These are phyloP conservation scores for Enoplosus armatus DNA, from an alignment of 2,797 vertebrate species.

Conservation along the genomic window DNA sequence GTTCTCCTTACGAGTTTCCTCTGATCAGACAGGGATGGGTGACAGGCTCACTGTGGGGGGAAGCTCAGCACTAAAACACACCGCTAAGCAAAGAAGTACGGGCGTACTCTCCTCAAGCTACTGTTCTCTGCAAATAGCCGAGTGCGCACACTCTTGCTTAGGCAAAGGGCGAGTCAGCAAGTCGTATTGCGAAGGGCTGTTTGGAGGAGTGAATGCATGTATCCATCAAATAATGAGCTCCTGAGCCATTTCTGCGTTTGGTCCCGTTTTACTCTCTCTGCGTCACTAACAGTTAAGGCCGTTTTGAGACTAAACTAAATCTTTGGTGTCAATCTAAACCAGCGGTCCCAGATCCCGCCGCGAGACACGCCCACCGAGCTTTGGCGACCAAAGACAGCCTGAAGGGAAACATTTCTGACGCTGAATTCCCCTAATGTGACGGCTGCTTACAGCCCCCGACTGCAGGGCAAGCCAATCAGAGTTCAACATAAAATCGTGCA, in stretches of 20 bases:
- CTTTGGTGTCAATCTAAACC: no score
- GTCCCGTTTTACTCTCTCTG: neutral
- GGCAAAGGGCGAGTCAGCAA: neutral
- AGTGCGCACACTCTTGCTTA: neutral
- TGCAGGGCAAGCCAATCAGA: no score
- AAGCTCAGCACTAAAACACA: constrained; percentile 13
- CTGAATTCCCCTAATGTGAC: no score
- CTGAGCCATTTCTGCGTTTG: neutral
- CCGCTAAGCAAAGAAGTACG: neutral
- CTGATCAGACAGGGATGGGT: constrained; percentile 53
- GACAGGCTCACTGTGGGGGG: constrained; percentile 48
- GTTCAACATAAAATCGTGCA: no score
- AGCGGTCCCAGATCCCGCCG: no score
- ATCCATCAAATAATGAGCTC: neutral
- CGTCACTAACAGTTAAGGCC: neutral
- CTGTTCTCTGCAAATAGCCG: constrained; percentile 16
- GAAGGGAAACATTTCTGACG: no score
- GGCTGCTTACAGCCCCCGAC: no score
- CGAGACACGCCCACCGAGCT: no score
- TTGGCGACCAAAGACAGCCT: no score
- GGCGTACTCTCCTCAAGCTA: constrained; percentile 17
- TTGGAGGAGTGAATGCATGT: neutral
- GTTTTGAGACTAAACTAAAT: no score
- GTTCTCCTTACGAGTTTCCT: constrained; percentile 46
- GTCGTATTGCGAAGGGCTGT: neutral